Conservation (phyloP, 2,888 invertebrate species). For the Caenorhabditis wallacei region DNA sequence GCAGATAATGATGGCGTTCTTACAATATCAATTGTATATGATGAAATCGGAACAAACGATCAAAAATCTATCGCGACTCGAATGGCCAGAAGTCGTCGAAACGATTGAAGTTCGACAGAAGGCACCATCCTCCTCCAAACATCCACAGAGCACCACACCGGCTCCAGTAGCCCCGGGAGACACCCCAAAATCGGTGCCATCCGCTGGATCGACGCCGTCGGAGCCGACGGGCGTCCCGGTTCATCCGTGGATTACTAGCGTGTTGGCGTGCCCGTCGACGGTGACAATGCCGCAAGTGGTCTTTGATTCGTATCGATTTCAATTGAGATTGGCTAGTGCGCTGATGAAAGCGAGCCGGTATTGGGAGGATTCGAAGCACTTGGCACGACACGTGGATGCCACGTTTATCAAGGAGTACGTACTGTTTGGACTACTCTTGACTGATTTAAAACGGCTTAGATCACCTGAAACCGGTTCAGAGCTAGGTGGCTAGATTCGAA, state of each 20-base stretch:
- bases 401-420: constrained; percentile 55
- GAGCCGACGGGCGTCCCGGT: neutral
- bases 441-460: too few relatives aligned
- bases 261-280: constrained; percentile 16
- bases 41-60: constrained; percentile 33
- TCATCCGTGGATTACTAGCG: constrained; percentile 5
- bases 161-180: neutral
- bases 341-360: constrained; percentile 43
- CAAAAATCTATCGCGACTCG: constrained; percentile 16
- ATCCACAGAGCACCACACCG: neutral
- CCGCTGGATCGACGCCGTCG: constrained; percentile 34
- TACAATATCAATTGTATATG: constrained; percentile 60
- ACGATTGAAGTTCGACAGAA: constrained; percentile 7
- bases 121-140: neutral
- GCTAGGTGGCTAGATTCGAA: too few relatives aligned
- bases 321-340: constrained; percentile 15
- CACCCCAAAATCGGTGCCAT: constrained; percentile 12
- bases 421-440: too few relatives aligned
- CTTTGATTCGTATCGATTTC: constrained; percentile 14
- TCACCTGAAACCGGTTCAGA: too few relatives aligned
- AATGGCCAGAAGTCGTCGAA: constrained; percentile 14
- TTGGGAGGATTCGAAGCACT: constrained; percentile 59
- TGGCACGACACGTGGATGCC: constrained; percentile 30
- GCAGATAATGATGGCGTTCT: constrained; percentile 49
- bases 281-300: constrained; percentile 41